A percentile compares a stretch with the other conserved stretches of the same genome.
Conservation (phyloP, 1,140 invertebrate species). For the Pinna nobilis region DNA sequence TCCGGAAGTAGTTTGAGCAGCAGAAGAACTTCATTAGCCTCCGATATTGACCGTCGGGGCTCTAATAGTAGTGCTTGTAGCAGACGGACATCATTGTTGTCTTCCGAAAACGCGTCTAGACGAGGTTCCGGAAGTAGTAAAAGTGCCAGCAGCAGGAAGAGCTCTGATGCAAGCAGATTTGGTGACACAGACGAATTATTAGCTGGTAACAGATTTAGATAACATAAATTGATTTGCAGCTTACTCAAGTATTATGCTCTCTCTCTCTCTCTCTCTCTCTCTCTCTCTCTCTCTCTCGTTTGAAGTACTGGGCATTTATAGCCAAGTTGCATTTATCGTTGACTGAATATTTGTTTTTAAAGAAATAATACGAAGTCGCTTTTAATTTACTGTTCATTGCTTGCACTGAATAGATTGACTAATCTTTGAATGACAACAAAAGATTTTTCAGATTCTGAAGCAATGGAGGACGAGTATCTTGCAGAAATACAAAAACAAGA, state of each 20-base stretch:
- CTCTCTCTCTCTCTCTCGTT: too few species aligned
- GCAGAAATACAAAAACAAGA: constrained; percentile 43
- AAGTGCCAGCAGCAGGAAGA: constrained; percentile 59
- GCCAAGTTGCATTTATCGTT: too few species aligned
- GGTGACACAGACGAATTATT: constrained; percentile 60
- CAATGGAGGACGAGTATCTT: constrained; percentile 55
- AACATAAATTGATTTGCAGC: too few species aligned
- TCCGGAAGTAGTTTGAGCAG: constrained; percentile 57
- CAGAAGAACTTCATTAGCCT: constrained; percentile 59
- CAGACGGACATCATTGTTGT: constrained; percentile 59
- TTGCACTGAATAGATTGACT: too few species aligned
- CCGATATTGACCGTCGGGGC: constrained; percentile 59
- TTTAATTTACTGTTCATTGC: too few species aligned
- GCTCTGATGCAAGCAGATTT: constrained; percentile 59
- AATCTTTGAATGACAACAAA: too few species aligned
- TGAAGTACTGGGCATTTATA: too few species aligned
- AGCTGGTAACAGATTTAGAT: constrained; percentile 43
- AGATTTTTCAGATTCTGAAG: constrained; percentile 64
- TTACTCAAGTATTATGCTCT: too few species aligned
- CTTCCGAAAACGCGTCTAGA: constrained; percentile 55
- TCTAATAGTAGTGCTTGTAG: constrained; percentile 57
- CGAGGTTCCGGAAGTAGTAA: constrained; percentile 59
- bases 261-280: too few species aligned
- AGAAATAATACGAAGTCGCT: too few species aligned
- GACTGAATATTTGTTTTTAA: too few species aligned